phyloP scores from a whole-genome alignment of 2,113 vertebrate species.

The Cervus canadensis region DNA sequence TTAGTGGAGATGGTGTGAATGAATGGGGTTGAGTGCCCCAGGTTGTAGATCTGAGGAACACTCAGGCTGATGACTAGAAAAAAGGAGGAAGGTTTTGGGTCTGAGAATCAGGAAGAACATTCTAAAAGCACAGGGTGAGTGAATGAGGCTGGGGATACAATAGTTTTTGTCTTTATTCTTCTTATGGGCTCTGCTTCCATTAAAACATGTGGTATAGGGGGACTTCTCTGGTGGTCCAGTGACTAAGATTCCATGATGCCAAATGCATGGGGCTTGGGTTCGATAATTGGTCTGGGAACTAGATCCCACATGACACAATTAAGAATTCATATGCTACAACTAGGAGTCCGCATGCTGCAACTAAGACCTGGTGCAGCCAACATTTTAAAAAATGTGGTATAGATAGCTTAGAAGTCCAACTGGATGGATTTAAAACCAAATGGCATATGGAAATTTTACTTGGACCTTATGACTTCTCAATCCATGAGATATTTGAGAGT shows the following conservation, averaged over 20 bases:
- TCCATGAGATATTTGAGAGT: background rate
- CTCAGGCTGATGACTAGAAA: background rate
- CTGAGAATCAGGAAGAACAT: background rate
- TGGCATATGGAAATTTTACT: background rate
- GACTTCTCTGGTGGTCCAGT: background rate
- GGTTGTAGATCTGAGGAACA: background rate
- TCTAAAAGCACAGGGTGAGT: background rate
- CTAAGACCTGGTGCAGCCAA: background rate
- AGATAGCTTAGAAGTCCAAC: background rate
- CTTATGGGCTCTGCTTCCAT: background rate
- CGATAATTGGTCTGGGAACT: background rate
- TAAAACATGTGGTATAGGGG: background rate
- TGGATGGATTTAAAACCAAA: background rate
- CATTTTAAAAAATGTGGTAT: background rate
- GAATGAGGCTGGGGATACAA: background rate
- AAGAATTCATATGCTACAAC: background rate
- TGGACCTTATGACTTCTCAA: background rate
- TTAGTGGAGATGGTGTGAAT: background rate
- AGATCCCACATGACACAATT: background rate
- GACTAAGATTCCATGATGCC: background rate
- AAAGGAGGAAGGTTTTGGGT: background rate
- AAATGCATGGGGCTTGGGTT: background rate
- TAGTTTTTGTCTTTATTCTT: background rate
- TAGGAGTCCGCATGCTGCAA: background rate
- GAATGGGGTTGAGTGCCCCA: no score